These are phyloP conservation scores for Hirundichthys speculiger DNA, from an alignment of 2,113 vertebrate genomes.

Conservation along the genomic window DNA sequence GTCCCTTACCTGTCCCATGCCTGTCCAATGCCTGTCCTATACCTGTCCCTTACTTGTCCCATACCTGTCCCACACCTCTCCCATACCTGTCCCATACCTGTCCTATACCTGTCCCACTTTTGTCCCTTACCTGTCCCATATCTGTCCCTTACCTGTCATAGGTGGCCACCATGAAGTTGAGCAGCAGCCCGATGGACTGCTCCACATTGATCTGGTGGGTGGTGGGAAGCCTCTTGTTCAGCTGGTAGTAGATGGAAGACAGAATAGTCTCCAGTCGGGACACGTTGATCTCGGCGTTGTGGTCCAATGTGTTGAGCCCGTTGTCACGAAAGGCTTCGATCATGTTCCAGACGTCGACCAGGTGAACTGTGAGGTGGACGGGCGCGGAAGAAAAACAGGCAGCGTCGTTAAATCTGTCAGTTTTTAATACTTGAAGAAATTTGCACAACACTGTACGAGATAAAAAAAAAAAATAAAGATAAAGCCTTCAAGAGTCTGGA, in stretches of 20 bases:
- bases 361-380: conserved; percentile 85
- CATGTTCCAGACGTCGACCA: conserved; percentile 99
- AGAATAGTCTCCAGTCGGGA: conserved; percentile 97
- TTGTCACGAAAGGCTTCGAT: conserved; percentile 98
- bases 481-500: neutral
- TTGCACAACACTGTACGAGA: no score
- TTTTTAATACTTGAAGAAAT: neutral
- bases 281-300: conserved; percentile 91
- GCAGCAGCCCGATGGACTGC: conserved; percentile 95
- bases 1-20: no score
- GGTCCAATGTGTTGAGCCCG: conserved; percentile 95
- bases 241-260: conserved; percentile 97
- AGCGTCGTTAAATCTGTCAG: conserved; percentile 25
- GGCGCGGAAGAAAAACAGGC: neutral
- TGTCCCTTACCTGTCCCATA: no score
- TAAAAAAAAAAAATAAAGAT: no score
- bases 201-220: conserved; percentile 98
- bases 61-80: no score
- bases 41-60: no score
- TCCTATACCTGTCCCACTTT: no score
- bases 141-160: conserved; percentile 88
- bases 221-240: conserved; percentile 96
- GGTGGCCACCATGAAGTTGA: conserved; percentile 96
- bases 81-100: no score
- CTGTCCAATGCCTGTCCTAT: no score